Evolutionary conservation across 2,113 vertebrate genomes (phyloP).

Genomic region (Tor tambroides): DNA sequence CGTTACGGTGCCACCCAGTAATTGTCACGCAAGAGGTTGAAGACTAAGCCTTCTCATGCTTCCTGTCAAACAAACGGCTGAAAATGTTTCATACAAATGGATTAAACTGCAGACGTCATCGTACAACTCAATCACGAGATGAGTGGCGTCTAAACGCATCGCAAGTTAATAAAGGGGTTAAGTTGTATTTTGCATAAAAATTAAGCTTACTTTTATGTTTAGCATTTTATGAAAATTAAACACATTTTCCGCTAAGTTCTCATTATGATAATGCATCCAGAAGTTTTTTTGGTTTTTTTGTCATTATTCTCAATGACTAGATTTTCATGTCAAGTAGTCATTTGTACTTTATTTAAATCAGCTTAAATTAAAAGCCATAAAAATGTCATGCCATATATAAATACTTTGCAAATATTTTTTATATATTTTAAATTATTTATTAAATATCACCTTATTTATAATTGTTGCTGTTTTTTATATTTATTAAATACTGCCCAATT

Average conservation of each 20-base stretch:
- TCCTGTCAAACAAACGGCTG: slow-evolving; percentile 53
- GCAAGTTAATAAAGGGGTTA: not conserved
- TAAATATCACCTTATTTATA: not conserved
- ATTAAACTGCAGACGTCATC: not conserved
- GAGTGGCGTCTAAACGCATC: slow-evolving; percentile 55
- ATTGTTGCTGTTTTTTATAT: not conserved
- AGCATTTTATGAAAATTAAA: not conserved
- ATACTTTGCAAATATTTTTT: not conserved
- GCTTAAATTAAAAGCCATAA: not conserved
- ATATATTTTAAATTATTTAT: not conserved
- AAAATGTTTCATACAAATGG: slow-evolving; percentile 34
- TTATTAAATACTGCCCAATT: not conserved
- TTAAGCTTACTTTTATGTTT: not conserved
- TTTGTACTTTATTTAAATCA: not conserved
- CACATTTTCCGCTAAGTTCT: not conserved
- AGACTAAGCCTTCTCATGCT: slow-evolving; percentile 51
- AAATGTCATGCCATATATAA: not conserved
- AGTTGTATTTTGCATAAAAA: not conserved
- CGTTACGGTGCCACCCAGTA: slow-evolving; percentile 71
- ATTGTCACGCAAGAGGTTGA: slow-evolving; percentile 69
- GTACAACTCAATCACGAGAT: not conserved
- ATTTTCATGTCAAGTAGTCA: not conserved
- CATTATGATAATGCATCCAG: not conserved
- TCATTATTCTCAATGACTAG: not conserved
- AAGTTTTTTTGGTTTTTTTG: not conserved